Evolutionary conservation across 2,797 vertebrate species (phyloP), one percentile per base, ranked within the genome.

Genomic region (Meriones psammophilus): DNA sequence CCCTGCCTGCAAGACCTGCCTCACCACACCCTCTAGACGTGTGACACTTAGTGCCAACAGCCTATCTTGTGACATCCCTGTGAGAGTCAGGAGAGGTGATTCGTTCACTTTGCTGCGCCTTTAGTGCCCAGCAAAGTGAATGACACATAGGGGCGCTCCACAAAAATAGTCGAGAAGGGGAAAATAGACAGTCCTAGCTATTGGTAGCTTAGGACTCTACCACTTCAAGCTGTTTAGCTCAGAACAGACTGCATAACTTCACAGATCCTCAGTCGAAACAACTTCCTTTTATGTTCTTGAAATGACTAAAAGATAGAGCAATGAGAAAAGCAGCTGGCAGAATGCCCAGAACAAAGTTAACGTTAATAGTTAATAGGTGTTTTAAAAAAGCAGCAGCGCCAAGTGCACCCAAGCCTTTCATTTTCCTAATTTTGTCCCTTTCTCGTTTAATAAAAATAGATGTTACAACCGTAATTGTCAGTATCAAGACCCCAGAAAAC

Each of bases 371-470:
- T 96, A 95, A 96, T 64, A 84, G 58, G 42, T 1, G 0, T 76
- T 93, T 85, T 15, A 89, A 91, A 93, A 64, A 92, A 86, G 79
- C 87, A 93, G 56, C 69, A 36, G 24, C 39, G 68, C 36, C 81
- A 91, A 92, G 54, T 58, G 68, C 56, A 90, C 85, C 68, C 92
- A 91, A 84, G 81, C 20, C 78, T 97, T 97, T 91, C 81, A 89
- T 92, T 97, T 96, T 60, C 76, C 88, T 92, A 73, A 96, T 97
- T 97, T 83, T 78, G 58, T 95, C 80, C 89, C 46, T 95, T 93
- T 93, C 84, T 97, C 85, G 56, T 86, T 94, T 88, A 96, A 96
- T 96, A 96, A 76, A 95, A 96, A 93, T 88, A 64, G 73, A 94
- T 84, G 54, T 94, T 95, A 94, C 68, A 42, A 69, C 62, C 58